Percentiles rank a stretch among this genome's conserved stretches.
Evolutionary conservation across 2,113 vertebrate species (phyloP).

Genomic region (Malurus melanocephalus): DNA sequence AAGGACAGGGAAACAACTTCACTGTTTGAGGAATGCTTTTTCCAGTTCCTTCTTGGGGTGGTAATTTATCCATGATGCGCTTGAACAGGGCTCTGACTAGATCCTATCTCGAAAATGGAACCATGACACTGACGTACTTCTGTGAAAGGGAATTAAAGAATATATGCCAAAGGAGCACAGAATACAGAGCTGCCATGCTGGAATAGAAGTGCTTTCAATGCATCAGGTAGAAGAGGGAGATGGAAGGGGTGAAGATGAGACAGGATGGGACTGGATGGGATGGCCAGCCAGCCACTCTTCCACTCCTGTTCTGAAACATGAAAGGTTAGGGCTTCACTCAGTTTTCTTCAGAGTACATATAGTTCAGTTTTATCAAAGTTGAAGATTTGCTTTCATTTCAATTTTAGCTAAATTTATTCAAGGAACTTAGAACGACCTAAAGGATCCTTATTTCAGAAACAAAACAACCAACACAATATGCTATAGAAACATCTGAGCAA

Average conservation of each 20-base stretch:
- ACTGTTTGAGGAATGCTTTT: neutral
- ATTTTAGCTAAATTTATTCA: neutral
- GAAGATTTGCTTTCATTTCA: neutral
- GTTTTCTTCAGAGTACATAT: neutral
- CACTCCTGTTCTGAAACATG: neutral
- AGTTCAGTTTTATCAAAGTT: neutral
- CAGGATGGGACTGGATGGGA: neutral
- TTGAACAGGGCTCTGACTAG: neutral
- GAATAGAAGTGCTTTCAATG: neutral
- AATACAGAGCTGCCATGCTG: neutral
- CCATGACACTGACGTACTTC: fast-evolving
- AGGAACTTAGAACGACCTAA: neutral
- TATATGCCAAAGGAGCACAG: neutral
- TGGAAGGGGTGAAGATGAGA: neutral
- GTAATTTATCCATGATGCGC: neutral
- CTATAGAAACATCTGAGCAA: neutral
- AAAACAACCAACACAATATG: neutral
- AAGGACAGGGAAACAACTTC: neutral
- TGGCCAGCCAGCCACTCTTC: neutral
- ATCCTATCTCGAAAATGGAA: neutral
- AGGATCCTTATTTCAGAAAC: neutral
- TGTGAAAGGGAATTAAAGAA: neutral
- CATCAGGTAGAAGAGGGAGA: neutral
- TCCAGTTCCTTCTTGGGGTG: neutral
- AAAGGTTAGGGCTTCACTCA: neutral